phyloP scores from a whole-genome alignment of 1,140 invertebrate species.

The Drosophila nebulosa region DNA sequence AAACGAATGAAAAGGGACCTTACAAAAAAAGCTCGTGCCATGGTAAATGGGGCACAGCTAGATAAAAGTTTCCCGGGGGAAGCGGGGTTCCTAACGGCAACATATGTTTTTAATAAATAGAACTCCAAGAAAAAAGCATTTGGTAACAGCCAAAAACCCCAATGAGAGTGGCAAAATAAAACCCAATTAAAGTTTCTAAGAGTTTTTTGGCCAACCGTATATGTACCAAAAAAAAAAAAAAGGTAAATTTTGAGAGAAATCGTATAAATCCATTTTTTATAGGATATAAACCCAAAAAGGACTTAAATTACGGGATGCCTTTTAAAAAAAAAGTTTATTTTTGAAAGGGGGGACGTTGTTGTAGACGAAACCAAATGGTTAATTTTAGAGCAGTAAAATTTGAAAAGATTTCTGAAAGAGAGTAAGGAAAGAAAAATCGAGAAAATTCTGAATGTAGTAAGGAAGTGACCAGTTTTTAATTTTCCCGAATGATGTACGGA shows the following conservation, averaged over 20 bases:
- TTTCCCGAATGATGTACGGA: neutral
- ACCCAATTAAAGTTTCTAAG: neutral
- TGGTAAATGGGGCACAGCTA: no score
- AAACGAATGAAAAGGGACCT: no score
- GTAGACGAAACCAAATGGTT: no score
- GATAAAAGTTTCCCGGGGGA: no score
- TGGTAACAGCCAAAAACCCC: neutral
- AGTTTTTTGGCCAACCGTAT: neutral
- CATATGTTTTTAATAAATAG: no score
- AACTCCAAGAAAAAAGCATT: neutral
- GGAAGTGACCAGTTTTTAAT: neutral
- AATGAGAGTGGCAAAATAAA: neutral
- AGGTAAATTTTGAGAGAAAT: neutral
- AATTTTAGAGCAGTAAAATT: no score
- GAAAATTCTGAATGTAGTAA: neutral
- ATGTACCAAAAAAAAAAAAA: neutral
- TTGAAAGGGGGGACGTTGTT: no score
- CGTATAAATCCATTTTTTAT: neutral
- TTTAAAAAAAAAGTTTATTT: no score
- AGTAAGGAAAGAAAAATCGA: neutral
- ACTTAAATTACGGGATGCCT: no score
- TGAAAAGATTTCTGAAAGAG: neutral
- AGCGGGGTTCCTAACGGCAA: no score
- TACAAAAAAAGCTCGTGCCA: no score
- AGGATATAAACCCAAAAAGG: no score